A percentile compares a stretch with the other conserved stretches of the same genome.
Conservation (phyloP, 2,797 vertebrate genomes). For the Agapornis canus region DNA sequence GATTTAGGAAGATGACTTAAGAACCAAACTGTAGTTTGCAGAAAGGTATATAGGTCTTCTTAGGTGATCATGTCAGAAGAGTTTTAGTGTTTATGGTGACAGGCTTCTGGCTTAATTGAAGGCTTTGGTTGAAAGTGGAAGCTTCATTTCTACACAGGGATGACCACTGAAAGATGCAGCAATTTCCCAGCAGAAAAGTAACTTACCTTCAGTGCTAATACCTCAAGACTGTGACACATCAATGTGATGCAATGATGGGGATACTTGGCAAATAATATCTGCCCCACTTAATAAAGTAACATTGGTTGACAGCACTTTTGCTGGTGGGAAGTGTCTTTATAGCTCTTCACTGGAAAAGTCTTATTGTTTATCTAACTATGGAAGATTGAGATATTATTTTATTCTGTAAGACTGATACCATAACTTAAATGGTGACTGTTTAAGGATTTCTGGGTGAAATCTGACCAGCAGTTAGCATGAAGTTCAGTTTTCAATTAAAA, state of each 20-base stretch:
- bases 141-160: background rate
- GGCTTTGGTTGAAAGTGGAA: background rate
- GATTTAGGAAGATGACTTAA: background rate
- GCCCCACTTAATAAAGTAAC: background rate
- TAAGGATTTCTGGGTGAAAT: background rate
- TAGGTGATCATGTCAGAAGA: background rate
- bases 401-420: background rate
- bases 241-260: background rate
- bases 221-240: background rate
- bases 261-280: background rate
- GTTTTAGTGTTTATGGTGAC: background rate
- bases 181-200: background rate
- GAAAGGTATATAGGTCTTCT: background rate
- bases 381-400: background rate
- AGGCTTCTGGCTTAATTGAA: background rate
- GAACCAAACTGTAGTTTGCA: background rate
- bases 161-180: background rate
- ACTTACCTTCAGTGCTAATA: background rate
- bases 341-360: background rate
- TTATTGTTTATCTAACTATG: background rate
- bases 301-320: background rate
- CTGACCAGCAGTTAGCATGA: background rate
- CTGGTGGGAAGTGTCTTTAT: background rate
- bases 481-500: background rate
- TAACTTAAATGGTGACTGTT: background rate